phyloP scores from a whole-genome alignment of 2,888 invertebrate species.

The Zaprionus lineosus region DNA sequence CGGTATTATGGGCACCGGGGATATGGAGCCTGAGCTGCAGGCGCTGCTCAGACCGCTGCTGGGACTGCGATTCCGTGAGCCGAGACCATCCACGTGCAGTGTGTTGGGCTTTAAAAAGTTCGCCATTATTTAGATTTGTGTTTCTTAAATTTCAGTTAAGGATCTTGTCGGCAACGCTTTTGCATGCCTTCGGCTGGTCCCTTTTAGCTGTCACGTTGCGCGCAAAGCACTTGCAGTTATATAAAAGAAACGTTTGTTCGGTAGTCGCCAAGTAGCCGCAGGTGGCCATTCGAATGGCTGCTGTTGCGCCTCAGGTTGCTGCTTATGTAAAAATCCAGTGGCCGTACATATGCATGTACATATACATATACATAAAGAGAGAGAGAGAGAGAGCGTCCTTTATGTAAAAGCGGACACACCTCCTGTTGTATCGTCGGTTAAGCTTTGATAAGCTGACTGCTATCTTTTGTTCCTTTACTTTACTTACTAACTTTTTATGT shows the following conservation, averaged over 20 bases:
- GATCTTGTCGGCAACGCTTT: neutral
- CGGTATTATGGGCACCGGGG: constrained; percentile 77
- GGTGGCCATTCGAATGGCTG: constrained; percentile 52
- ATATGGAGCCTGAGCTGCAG: constrained; percentile 78
- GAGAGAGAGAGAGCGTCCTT: constrained; percentile 4
- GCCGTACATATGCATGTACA: constrained; percentile 7
- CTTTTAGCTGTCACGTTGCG: constrained; percentile 48
- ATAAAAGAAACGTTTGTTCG: constrained; percentile 43
- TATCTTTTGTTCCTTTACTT: constrained; percentile 22
- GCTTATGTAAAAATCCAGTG: constrained; percentile 59
- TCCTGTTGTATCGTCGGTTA: constrained; percentile 15
- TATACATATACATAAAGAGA: constrained; percentile 4
- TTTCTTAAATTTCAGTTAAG: constrained; percentile 15
- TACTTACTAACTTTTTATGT: constrained; percentile 7
- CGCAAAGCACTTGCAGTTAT: constrained; percentile 30
- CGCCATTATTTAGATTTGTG: constrained; percentile 56
- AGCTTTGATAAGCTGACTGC: constrained; percentile 25
- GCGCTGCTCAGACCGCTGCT: constrained; percentile 68
- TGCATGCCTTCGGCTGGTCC: constrained; percentile 7
- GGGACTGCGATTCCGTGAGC: constrained; percentile 41
- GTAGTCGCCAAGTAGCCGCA: constrained; percentile 64
- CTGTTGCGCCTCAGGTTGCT: constrained; percentile 25
- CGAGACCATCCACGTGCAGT: constrained; percentile 54
- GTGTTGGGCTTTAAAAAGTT: constrained; percentile 66
- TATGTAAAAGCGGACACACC: constrained; percentile 29